Conservation (phyloP, 2,797 vertebrate genomes). For the Glossophaga mutica region DNA sequence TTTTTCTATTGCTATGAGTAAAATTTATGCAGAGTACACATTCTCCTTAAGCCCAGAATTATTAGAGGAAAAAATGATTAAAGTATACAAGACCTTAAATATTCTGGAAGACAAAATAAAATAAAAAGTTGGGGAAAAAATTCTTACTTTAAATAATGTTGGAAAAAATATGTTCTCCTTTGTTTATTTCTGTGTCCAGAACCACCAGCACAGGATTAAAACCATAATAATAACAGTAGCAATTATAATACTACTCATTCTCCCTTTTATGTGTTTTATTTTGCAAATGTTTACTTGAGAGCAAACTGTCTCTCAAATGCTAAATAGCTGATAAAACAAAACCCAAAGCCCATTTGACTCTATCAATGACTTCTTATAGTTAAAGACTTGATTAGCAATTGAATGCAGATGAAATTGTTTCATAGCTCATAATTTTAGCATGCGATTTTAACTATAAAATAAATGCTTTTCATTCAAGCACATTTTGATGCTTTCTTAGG, state of each 20-base stretch:
- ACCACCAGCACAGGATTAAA: neutral
- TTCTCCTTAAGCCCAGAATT: neutral
- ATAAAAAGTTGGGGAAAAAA: neutral
- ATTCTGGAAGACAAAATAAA: neutral
- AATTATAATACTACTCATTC: neutral
- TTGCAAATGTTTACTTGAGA: neutral
- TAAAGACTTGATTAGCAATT: neutral
- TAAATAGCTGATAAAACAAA: neutral
- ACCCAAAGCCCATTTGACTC: neutral
- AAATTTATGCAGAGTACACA: conserved; percentile 35
- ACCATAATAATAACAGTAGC: neutral
- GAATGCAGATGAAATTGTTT: neutral
- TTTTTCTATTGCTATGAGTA: neutral
- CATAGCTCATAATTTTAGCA: neutral
- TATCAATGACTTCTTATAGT: neutral
- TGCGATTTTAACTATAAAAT: neutral
- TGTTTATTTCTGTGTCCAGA: neutral
- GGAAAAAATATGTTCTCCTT: neutral
- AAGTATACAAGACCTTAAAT: neutral
- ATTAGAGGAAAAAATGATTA: neutral
- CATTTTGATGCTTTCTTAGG: neutral
- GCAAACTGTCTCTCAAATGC: neutral
- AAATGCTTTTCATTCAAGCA: neutral
- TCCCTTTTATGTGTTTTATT: neutral
- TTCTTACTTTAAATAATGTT: neutral